Base-by-base conservation (phyloP, 2,797 vertebrate genomes). In the Carapus acus region DNA sequence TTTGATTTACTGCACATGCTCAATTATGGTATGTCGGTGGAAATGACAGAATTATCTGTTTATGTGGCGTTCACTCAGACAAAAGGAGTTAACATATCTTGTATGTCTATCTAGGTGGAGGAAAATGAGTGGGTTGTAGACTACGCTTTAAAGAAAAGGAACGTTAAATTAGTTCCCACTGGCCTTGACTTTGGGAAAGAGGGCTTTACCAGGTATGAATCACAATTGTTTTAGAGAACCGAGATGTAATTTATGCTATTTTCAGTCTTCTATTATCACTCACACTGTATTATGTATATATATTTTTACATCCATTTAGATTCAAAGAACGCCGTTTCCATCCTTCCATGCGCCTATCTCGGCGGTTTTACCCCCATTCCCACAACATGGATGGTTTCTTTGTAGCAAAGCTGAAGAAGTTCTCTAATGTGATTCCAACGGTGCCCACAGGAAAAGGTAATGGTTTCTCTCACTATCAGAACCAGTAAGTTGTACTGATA, bases 361-460 rank as follows among this genome's bases (percentile, higher is more conserved):
- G 92, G 0, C 87, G 96, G 22, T 97, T 98, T 82, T 98, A 99
- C 65, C 94, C 95, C 13, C 96, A 98, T 74, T 92, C 90, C 0
- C 96, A 99, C 75, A 99, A 99, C 11, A 96, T 99, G 96, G 96
- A 98, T 8, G 96, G 96, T 0, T 99, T 99, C 80, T 99, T 97
- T 61, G 90, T 99, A 19, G 94, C 95, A 53, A 99, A 99, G 76
- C 74, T 99, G 33, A 96, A 96, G 82, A 99, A 98, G 48, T 94
- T 99, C 78, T 92, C 94, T 8, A 97, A 97, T 45, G 83, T 88
- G 3, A 67, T 96, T 54, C 95, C 92, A 0, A 80, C 88, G 20
- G 15, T 78, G 12, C 53, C 73, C 7, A 49, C 65, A 60, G 88
- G 76, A 84, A 71, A 77, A 71, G 85, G 87, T 88, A 75, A 58